Percentiles rank a stretch among this genome's conserved stretches.
Evolutionary conservation across 37 sponge, comb jelly and placozoan genomes (phyloP).

Genomic region (Agelas oroides): DNA sequence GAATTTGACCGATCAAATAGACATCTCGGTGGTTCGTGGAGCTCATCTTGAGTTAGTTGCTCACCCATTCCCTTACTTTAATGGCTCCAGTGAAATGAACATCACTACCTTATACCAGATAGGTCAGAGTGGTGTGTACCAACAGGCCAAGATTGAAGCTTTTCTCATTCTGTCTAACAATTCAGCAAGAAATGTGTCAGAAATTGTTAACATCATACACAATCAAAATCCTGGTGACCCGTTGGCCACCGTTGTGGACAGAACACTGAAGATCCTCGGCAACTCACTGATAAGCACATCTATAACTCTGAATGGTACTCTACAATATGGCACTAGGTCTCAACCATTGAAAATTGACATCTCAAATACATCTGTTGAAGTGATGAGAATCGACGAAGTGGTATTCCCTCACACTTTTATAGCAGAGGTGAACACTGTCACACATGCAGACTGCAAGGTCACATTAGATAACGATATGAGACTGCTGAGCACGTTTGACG

Average conservation of each 20-base stretch:
- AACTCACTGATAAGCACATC: background rate
- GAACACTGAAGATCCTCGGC: background rate
- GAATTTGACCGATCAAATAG: background rate
- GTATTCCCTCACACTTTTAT: background rate
- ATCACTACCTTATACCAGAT: slow-evolving; percentile 28
- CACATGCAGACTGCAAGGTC: slow-evolving; percentile 35
- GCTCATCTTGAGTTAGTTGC: background rate
- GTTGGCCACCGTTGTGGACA: background rate
- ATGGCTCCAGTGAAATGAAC: background rate
- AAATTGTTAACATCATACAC: background rate
- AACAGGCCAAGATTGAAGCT: slow-evolving; percentile 27
- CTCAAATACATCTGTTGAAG: background rate
- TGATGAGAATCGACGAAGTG: background rate
- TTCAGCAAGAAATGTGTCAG: slow-evolving; percentile 3
- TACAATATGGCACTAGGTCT: background rate
- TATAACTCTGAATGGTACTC: background rate
- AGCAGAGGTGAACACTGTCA: background rate
- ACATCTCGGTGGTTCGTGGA: background rate
- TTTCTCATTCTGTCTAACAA: background rate
- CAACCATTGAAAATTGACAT: background rate
- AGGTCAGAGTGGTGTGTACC: slow-evolving; percentile 28
- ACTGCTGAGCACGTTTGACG: slow-evolving; percentile 29
- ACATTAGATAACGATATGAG: slow-evolving; percentile 11
- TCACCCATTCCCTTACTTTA: slow-evolving; percentile 11
- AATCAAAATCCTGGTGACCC: too few relatives aligned